Conservation (phyloP, 2,113 vertebrate genomes). For the Lates calcarifer region DNA sequence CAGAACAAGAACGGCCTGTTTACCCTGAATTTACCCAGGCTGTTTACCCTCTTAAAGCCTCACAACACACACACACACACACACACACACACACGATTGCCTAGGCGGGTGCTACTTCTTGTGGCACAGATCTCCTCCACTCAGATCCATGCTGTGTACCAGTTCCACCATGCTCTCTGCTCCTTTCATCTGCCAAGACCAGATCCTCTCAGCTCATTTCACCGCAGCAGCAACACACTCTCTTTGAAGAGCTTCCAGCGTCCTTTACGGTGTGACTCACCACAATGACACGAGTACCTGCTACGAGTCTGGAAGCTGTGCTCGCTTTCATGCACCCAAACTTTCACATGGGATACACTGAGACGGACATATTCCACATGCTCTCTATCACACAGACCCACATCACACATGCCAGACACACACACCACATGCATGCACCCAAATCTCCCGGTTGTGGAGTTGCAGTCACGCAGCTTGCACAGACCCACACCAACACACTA, state of each 20-base stretch:
- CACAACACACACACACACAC: background rate
- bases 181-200: constrained; percentile 65
- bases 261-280: constrained; percentile 60
- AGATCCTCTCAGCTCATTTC: constrained; percentile 74
- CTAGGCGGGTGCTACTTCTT: constrained; percentile 9
- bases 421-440: constrained; percentile 3
- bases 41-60: background rate
- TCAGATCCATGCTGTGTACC: constrained; percentile 36
- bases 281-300: constrained; percentile 67
- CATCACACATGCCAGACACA: constrained; percentile 17
- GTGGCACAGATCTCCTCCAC: constrained; percentile 25
- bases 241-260: constrained; percentile 73
- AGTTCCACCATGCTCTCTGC: constrained; percentile 24
- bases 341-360: constrained; percentile 37
- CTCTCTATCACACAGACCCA: constrained; percentile 8
- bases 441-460: constrained; percentile 2
- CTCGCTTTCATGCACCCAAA: constrained; percentile 33
- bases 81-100: background rate
- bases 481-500: constrained; percentile 12
- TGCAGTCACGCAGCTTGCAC: constrained; percentile 2
- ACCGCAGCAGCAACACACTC: constrained; percentile 48
- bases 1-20: background rate
- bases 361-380: constrained; percentile 25
- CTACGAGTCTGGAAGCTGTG: constrained; percentile 24
- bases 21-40: background rate